These are phyloP conservation scores for Poeciliopsis gracilis DNA, from an alignment of 2,797 vertebrate species.

Conservation along the genomic window DNA sequence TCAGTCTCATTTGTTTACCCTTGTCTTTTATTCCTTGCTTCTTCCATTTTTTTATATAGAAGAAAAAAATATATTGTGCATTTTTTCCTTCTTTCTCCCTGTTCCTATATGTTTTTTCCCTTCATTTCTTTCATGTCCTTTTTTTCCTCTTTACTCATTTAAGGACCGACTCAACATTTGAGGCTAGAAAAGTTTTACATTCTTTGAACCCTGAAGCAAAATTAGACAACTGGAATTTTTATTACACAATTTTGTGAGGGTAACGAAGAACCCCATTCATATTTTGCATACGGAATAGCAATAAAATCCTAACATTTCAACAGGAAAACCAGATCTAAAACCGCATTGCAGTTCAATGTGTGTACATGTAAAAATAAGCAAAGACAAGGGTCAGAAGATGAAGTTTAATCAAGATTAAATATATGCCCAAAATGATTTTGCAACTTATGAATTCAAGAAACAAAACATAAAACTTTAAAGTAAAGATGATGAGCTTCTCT, in stretches of 20 bases:
- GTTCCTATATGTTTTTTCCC: not conserved
- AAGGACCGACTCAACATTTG: not conserved
- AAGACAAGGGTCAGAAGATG: conserved; percentile 64
- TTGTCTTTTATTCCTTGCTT: not conserved
- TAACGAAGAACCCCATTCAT: not conserved
- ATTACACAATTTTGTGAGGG: not conserved
- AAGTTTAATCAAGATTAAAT: conserved; percentile 88
- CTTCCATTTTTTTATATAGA: not conserved
- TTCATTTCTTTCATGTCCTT: not conserved
- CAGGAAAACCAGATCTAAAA: not conserved
- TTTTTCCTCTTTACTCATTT: not conserved
- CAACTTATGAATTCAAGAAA: conserved; percentile 69
- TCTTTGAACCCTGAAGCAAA: not conserved
- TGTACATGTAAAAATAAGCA: not conserved
- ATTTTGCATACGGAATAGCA: not conserved
- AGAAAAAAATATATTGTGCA: too few species aligned
- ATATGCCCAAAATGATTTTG: conserved; percentile 77
- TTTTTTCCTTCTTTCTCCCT: not conserved
- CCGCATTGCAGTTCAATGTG: not conserved
- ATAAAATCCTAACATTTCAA: not conserved
- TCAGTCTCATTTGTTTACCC: not conserved
- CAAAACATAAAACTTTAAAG: conserved; percentile 71
- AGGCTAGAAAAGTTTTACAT: not conserved
- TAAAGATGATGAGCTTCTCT: conserved; percentile 56
- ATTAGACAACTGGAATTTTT: not conserved